phyloP scores from a whole-genome alignment of 2,888 invertebrate species.

The Chrysina gloriosa region DNA sequence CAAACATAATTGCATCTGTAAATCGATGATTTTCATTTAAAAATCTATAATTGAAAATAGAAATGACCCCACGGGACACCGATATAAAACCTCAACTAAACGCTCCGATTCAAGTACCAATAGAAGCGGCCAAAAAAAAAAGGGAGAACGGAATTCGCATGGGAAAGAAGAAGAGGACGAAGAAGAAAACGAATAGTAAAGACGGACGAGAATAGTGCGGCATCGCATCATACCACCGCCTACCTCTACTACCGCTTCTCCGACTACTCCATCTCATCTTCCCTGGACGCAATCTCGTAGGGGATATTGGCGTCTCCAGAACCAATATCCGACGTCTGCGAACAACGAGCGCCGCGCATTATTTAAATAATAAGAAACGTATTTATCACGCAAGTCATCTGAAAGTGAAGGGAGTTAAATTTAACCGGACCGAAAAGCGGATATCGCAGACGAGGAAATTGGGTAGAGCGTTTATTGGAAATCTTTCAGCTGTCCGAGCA shows the following conservation, averaged over 20 bases:
- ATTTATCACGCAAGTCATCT: conserved; percentile 62
- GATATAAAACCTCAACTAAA: no score
- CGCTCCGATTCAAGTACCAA: no score
- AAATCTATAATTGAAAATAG: no score
- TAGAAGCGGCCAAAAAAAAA: no score
- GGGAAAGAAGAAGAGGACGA: neutral
- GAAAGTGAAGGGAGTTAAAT: conserved; percentile 61
- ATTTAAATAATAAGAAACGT: conserved; percentile 55
- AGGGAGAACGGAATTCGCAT: no score
- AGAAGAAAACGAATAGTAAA: neutral
- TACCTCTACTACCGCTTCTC: neutral
- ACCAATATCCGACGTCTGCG: conserved; percentile 46
- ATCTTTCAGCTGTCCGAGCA: conserved; percentile 65
- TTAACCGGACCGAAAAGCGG: conserved; percentile 55
- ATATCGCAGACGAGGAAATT: conserved; percentile 63
- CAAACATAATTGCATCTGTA: no score
- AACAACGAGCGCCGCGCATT: conserved; percentile 46
- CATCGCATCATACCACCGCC: neutral
- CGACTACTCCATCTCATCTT: conserved; percentile 7
- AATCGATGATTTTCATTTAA: no score
- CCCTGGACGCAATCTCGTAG: conserved; percentile 32
- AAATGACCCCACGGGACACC: no score
- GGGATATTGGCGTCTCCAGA: conserved; percentile 40
- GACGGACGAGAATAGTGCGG: no score
- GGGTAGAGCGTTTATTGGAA: conserved; percentile 66